Base-by-base conservation (phyloP, 2,888 invertebrate genomes). In the Xanthorhoe spadicearia region DNA sequence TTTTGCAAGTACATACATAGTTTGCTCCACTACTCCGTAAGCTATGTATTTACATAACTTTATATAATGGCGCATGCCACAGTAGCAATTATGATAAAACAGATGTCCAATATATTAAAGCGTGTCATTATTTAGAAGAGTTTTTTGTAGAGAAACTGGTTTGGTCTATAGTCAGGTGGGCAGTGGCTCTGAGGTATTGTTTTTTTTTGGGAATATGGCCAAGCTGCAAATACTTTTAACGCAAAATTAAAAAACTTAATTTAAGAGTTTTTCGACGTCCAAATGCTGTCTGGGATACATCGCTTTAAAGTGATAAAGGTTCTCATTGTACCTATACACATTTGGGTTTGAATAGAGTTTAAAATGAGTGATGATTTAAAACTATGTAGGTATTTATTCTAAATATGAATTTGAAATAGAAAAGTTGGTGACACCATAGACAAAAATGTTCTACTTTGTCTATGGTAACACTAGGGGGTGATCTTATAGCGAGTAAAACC, bases 21-120 rank as follows among this genome's bases (percentile, higher is more conserved):
- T 8, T 58, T 35, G 58, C 58, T 58, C 50, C 35, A 23, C 43
- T 17, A 18, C 58, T 58, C 32, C 18, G 49, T 35, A 50, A 3
- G 19, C 55, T 56, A 61, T 57, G 15, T 51, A 63, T 66, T 61
- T 15, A 60, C 52, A 62, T 64, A 49, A 50, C 19, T 52, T 48
- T 50, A 51, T 57, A 46, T 46, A 57, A 52, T 56, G 65, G 64
- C 71, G 65, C 64, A 68, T 64, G 54, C 46, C 48, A 50, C 62
- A 23, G 60, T 46, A 61, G 56, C 61, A 68, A 61, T 68, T 64
- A 68, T 52, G 46, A 18, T 63, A 35, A 52, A 35, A 67, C 61
- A 67, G 66, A 74, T 59, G 76, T 74, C 79, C 59, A 48, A 64
- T 68, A 61, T 56, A 23, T 48, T 55, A 18, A 52, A 61, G 38